Base-by-base conservation (phyloP, 1,140 invertebrate species). In the Monochamus saltuarius region DNA sequence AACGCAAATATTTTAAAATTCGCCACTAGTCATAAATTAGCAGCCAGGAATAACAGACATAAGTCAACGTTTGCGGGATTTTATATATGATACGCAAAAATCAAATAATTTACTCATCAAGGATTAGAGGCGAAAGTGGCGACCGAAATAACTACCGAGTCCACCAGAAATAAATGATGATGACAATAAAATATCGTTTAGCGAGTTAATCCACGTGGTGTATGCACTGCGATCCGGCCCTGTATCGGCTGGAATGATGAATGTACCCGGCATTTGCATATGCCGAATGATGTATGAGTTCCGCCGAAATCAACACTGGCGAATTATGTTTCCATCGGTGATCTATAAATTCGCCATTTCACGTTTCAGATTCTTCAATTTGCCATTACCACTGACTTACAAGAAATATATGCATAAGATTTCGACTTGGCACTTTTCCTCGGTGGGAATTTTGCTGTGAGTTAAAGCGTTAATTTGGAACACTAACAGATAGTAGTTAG, bases 221-320 rank as follows among this genome's bases (percentile, higher is more conserved):
- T 19, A 35, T 42, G 52, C 4, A 47, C 9, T 54, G 19, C 4
- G 34, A 14, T 46, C 37, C 45, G 49, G 45, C 36, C 50, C 62
- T 69, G 58, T 63, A 63, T 61, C 50, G 67, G 55, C 56, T 56
- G 45, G 61, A 69, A 71, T 73, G 71, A 73, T 73, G 64, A 71
- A 73, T 73, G 71, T 65, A 51, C 38, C 57, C 64, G 56, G 59
- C 69, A 68, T 71, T 73, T 68, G 68, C 71, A 73, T 71, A 68
- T 71, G 71, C 64, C 67, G 67, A 67, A 71, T 72, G 71, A 71
- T 71, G 61, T 71, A 73, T 67, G 69, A 66, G 51, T 67, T 66
- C 60, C 67, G 61, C 47, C 55, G 65, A 63, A 68, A 71, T 71
- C 71, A 73, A 71, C 71, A 71, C 51, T 64, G 61, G 62, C 61